Conservation (phyloP, 2,797 vertebrate species). For the Crax fasciolata region DNA sequence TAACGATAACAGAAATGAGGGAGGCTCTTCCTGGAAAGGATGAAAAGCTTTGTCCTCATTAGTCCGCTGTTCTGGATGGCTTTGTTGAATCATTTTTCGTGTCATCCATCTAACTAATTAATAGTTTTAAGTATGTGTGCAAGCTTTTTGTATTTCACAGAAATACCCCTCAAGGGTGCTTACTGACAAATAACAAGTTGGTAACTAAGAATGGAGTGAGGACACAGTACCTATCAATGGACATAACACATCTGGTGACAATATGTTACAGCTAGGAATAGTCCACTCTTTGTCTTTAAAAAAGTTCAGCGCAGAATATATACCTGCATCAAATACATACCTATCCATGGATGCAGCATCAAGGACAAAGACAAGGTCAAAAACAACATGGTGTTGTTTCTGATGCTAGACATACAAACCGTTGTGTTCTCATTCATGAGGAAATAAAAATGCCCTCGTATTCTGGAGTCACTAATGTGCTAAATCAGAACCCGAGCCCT, state of each 20-base stretch:
- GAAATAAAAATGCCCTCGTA: neutral
- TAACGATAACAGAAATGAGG: conserved; percentile 59
- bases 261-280: neutral
- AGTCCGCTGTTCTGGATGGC: neutral
- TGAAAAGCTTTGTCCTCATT: conserved; percentile 34
- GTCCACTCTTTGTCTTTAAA: neutral
- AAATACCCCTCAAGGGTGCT: conserved; percentile 1
- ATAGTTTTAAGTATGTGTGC: neutral
- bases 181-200: neutral
- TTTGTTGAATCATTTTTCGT: neutral
- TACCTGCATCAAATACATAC: neutral
- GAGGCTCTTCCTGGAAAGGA: conserved; percentile 25
- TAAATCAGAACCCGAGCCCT: neutral
- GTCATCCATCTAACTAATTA: conserved; percentile 14
- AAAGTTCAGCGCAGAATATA: neutral
- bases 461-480: neutral
- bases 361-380: neutral
- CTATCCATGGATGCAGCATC: neutral
- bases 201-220: neutral
- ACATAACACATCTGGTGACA: conserved; percentile 39
- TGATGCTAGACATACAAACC: neutral
- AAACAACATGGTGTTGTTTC: neutral
- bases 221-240: neutral
- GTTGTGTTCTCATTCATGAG: neutral
- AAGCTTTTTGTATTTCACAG: neutral